Conservation (phyloP, 2,888 invertebrate genomes). For the Tachina lurida region DNA sequence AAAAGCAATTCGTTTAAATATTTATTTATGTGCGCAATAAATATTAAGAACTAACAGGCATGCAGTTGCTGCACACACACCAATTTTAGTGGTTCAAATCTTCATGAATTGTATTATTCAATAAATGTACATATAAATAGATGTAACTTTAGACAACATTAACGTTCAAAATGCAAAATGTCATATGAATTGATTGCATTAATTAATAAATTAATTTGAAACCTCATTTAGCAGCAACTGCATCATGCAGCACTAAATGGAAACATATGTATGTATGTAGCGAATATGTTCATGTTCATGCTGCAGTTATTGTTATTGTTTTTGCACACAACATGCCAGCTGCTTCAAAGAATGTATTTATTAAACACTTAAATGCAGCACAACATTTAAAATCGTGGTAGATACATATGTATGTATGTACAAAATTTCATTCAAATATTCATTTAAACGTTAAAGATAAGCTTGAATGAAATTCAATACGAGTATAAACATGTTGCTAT, state of each 20-base stretch:
- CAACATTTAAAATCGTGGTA: no score
- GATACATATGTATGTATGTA: no score
- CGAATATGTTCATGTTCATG: constrained; percentile 23
- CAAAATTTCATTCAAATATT: neutral
- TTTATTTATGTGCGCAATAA: constrained; percentile 17
- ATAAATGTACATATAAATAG: constrained; percentile 47
- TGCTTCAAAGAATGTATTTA: constrained; percentile 30
- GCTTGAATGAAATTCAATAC: neutral
- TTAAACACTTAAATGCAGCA: neutral
- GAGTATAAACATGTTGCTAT: neutral
- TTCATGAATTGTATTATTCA: constrained; percentile 25
- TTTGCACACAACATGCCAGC: constrained; percentile 4
- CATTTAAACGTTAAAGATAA: neutral
- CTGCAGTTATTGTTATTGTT: constrained; percentile 10
- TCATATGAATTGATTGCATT: constrained; percentile 73
- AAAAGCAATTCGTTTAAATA: neutral
- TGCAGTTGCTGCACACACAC: neutral
- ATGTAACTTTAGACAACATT: constrained; percentile 71
- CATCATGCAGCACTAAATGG: constrained; percentile 63
- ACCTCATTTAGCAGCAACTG: constrained; percentile 70
- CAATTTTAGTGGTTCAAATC: constrained; percentile 9
- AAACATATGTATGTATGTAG: constrained; percentile 54
- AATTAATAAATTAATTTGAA: constrained; percentile 74
- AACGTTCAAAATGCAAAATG: constrained; percentile 72
- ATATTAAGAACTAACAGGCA: constrained; percentile 8